phyloP scores from a whole-genome alignment of 2,888 invertebrate species.

The Crematogaster levior region DNA sequence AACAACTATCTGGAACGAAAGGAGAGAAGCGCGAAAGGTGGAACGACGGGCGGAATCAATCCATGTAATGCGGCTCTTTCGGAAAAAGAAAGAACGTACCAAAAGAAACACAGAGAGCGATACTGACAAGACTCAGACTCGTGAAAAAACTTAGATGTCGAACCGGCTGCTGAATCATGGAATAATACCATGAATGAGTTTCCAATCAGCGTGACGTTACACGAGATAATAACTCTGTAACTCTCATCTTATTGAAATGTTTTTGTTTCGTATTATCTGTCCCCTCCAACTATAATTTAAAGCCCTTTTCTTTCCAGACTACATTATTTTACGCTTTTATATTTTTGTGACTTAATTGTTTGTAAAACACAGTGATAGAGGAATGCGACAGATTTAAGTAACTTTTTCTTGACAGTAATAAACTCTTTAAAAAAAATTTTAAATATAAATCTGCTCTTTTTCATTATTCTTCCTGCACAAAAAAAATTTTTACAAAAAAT shows the following conservation, averaged over 20 bases:
- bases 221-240: conserved; percentile 36
- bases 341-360: conserved; percentile 32
- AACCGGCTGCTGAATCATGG: conserved; percentile 74
- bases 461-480: not conserved
- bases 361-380: not conserved
- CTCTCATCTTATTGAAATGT: conserved; percentile 50
- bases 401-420: not conserved
- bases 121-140: conserved; percentile 26
- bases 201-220: conserved; percentile 63
- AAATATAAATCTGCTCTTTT: conserved; percentile 1
- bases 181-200: conserved; percentile 74
- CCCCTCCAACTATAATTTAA: not conserved
- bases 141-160: conserved; percentile 57
- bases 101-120: conserved; percentile 45
- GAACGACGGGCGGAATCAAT: conserved; percentile 62
- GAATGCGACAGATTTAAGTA: not conserved
- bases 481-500: too few species aligned
- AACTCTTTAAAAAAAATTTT: not conserved
- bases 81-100: conserved; percentile 49
- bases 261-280: conserved; percentile 17
- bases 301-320: not conserved
- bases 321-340: conserved; percentile 14
- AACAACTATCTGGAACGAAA: conserved; percentile 68
- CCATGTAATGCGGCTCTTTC: conserved; percentile 64
- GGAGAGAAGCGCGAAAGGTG: conserved; percentile 55